Base-by-base conservation (phyloP, 2,888 invertebrate species). In the Pollenia griseotomentosa region DNA sequence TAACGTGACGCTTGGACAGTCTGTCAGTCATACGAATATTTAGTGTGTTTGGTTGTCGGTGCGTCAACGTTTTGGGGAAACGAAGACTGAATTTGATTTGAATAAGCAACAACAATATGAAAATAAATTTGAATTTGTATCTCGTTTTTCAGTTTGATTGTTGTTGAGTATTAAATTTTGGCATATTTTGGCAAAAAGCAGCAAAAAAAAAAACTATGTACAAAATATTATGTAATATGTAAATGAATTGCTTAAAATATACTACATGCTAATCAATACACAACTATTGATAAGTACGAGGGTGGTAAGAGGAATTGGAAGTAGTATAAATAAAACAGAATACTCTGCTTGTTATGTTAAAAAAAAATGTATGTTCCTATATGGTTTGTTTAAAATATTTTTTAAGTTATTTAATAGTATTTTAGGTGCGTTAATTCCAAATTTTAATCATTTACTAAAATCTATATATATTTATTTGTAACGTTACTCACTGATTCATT, bases 211-310 rank as follows among this genome's bases (percentile, higher is more conserved):
- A 65, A n/a, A 71, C 65, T 16, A 48, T 59, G 16, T 66, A 44
- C 55, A 59, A 77, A 57, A 19, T 65, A 68, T 87, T 84, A 87
- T 87, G 87, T 87, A 87, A 87, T 82, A 87, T 87, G 87, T 87
- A 87, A 87, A 87, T 87, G 78, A 84, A 78, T 87, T 81, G 87
- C 84, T 84, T 33, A 84, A 79, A 82, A 84, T 65, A 66, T 73
- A 74, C 66, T 48, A 66, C 53, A 75, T 75, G 77, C 77, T 77
- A 61, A 83, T 83, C 66, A 75, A 75, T 83, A 83, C n/a, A 46
- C 33, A 75, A 74, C 57, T 74, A 55, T 68, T 44, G 9, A 61
- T 33, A 16, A 2, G 7, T 83, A 19, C 82, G 75, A 75, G 82
- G 75, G 68, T 8, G 63, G n/a, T 9, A 42, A 53, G 46, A 48